Percentiles rank a stretch among this genome's conserved stretches.
These are phyloP conservation scores for Typhlichthys subterraneus DNA, from an alignment of 2,797 vertebrate species.

Conservation along the genomic window DNA sequence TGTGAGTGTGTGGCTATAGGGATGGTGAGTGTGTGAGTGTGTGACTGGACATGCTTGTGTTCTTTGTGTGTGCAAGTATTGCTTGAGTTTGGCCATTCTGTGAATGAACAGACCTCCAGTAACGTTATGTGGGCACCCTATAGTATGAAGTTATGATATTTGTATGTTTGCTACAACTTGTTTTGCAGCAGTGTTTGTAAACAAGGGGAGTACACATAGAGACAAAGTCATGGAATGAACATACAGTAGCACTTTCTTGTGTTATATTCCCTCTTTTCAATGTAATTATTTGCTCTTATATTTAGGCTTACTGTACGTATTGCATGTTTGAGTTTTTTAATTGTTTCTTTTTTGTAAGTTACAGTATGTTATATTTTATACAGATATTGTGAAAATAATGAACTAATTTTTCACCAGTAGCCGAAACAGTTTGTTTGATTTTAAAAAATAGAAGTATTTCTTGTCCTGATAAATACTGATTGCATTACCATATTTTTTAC, in stretches of 20 bases:
- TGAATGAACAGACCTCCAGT: slow-evolving; percentile 74
- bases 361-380: slow-evolving; percentile 75
- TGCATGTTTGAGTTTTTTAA: slow-evolving; percentile 68
- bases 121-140: slow-evolving; percentile 55
- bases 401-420: slow-evolving; percentile 33
- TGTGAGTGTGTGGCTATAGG: background rate
- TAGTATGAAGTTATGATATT: slow-evolving; percentile 30
- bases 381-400: slow-evolving; percentile 57
- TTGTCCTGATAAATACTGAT: slow-evolving; percentile 55
- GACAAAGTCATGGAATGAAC: slow-evolving; percentile 39
- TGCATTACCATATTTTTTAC: slow-evolving; percentile 50
- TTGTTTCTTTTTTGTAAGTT: slow-evolving; percentile 60
- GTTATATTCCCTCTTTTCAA: slow-evolving; percentile 31
- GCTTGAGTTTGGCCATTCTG: slow-evolving; percentile 73
- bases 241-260: background rate
- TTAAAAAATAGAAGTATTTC: slow-evolving; percentile 44
- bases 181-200: slow-evolving; percentile 50
- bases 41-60: slow-evolving; percentile 5
- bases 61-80: slow-evolving; percentile 21
- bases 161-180: slow-evolving; percentile 48
- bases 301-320: slow-evolving; percentile 38
- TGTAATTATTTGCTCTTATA: slow-evolving; percentile 41
- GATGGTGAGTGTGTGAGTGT: slow-evolving; percentile 3
- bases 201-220: slow-evolving; percentile 29
- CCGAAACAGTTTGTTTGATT: slow-evolving; percentile 32